Conservation (phyloP, 2,797 vertebrate genomes). For the Chrosomus eos region DNA sequence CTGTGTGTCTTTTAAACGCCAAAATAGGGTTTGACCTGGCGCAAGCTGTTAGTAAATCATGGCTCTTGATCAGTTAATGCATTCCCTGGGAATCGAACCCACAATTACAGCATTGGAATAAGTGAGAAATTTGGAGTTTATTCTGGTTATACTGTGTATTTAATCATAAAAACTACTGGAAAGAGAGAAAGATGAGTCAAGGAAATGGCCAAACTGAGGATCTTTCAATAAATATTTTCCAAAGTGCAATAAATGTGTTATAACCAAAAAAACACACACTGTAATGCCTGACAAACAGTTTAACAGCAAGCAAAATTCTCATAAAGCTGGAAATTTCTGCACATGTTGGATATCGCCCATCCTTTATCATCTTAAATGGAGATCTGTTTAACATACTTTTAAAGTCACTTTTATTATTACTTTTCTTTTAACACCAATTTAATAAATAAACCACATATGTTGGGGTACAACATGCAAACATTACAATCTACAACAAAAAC, state of each 20-base stretch:
- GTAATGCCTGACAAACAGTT: not conserved
- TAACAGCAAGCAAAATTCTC: not conserved
- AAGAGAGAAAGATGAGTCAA: not conserved
- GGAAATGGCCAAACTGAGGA: not conserved
- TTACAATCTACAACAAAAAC: constrained; percentile 77
- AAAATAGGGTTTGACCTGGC: too few species aligned
- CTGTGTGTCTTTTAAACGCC: too few species aligned
- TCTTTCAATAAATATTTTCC: not conserved
- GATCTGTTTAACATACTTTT: constrained; percentile 52
- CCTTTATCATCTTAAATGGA: constrained; percentile 47
- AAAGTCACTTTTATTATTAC: constrained; percentile 73
- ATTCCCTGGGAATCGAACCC: not conserved
- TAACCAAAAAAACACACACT: not conserved
- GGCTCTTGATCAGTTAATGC: not conserved
- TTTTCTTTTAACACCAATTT: constrained; percentile 75
- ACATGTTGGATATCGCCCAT: not conserved
- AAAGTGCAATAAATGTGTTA: not conserved
- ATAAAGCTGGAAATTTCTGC: not conserved
- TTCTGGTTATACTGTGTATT: not conserved
- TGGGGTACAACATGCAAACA: constrained; percentile 80
- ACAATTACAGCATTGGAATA: not conserved
- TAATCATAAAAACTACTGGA: not conserved
- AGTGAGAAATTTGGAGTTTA: not conserved
- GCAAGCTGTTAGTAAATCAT: too few species aligned
- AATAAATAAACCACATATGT: constrained; percentile 88